A percentile compares a stretch with the other conserved stretches of the same genome.
These are phyloP conservation scores for Nipponacmea schrenckii DNA, from an alignment of 2,888 invertebrate genomes.

Conservation along the genomic window DNA sequence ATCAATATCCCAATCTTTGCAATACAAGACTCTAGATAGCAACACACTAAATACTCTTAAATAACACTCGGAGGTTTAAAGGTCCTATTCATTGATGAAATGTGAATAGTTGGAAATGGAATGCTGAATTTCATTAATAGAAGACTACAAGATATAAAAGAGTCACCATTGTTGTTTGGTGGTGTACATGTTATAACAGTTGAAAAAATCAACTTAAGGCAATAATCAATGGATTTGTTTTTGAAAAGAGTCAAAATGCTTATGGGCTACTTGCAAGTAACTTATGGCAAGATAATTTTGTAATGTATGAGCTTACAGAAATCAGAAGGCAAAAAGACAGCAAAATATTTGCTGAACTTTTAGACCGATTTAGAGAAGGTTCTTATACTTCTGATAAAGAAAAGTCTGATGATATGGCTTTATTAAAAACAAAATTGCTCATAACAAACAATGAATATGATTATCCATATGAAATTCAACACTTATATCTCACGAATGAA, in stretches of 20 bases:
- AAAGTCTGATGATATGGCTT: no score
- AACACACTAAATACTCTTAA: constrained; percentile 13
- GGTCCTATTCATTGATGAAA: constrained; percentile 35
- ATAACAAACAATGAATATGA: no score
- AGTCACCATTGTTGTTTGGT: constrained; percentile 25
- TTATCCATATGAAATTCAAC: no score
- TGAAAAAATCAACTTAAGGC: constrained; percentile 28
- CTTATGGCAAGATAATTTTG: constrained; percentile 30
- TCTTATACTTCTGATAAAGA: constrained; percentile 31
- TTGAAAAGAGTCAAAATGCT: no score
- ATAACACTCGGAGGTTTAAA: constrained; percentile 17
- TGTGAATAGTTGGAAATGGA: constrained; percentile 34
- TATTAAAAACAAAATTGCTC: no score
- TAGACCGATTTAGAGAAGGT: constrained; percentile 37
- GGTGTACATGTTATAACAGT: no score
- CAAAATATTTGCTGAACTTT: constrained; percentile 34
- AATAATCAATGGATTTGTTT: no score
- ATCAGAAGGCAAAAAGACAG: constrained; percentile 38
- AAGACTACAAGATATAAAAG: constrained; percentile 27
- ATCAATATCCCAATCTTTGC: constrained; percentile 18
- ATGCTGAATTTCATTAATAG: constrained; percentile 28
- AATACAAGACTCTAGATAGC: constrained; percentile 18
- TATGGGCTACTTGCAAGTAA: no score
- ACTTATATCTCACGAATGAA: no score
- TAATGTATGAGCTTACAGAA: constrained; percentile 32